Percentiles rank a stretch among this genome's conserved stretches.
Evolutionary conservation across 2,113 vertebrate genomes (phyloP).

Genomic region (Parus major): DNA sequence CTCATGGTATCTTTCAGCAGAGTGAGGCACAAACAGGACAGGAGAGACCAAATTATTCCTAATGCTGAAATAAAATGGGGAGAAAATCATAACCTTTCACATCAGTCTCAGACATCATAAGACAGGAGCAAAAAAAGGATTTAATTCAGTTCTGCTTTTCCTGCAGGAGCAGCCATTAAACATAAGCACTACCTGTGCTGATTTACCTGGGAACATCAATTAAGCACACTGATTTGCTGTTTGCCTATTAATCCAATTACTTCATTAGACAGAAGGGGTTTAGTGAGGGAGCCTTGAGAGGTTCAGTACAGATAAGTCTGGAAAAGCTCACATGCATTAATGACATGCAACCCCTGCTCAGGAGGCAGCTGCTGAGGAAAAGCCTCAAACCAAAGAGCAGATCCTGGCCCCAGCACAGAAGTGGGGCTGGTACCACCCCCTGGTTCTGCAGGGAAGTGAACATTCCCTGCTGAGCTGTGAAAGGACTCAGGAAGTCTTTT

Average conservation of each 20-base stretch:
- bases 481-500: background rate
- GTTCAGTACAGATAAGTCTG: background rate
- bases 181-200: conserved; percentile 21
- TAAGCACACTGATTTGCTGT: conserved; percentile 14
- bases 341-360: background rate
- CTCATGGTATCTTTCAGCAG: background rate
- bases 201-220: conserved; percentile 44
- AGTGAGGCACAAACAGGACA: background rate
- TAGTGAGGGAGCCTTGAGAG: conserved; percentile 22
- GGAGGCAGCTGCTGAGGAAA: background rate
- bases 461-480: background rate
- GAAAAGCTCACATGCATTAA: background rate
- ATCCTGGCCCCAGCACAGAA: background rate
- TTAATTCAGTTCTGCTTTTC: background rate
- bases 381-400: background rate
- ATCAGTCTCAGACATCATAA: background rate
- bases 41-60: background rate
- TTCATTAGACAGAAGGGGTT: conserved; percentile 29
- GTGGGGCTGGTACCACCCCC: background rate
- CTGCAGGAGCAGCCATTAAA: background rate
- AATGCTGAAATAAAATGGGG: background rate
- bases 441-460: background rate
- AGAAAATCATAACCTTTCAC: background rate
- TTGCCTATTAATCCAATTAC: conserved; percentile 47
- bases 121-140: background rate